Evolutionary conservation across 2,888 invertebrate genomes (phyloP).

Genomic region (Xestia c-nigrum): DNA sequence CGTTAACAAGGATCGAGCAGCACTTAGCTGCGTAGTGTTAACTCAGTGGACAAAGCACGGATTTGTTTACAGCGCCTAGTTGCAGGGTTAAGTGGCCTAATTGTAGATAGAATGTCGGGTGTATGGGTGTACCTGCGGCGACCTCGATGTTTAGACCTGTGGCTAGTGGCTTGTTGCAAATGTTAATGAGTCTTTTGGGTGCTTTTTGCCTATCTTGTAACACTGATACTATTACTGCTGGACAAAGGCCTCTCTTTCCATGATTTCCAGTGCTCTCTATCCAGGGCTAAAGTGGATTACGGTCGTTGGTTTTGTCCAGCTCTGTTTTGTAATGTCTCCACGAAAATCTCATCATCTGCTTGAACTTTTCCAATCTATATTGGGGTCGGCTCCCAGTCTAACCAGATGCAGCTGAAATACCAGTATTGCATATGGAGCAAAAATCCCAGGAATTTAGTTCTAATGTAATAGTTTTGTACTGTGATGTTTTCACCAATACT

Average conservation of each 20-base stretch:
- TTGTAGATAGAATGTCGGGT: constrained; percentile 85
- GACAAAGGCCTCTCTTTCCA: too few relatives aligned
- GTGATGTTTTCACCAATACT: neutral
- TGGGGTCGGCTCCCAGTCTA: too few relatives aligned
- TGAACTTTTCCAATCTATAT: too few relatives aligned
- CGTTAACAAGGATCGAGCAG: constrained; percentile 89
- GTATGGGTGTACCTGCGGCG: constrained; percentile 36
- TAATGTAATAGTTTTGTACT: neutral
- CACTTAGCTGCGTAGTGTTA: constrained; percentile 86
- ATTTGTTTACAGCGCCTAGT: constrained; percentile 87
- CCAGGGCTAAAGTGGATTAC: too few relatives aligned
- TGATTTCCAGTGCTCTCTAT: too few relatives aligned
- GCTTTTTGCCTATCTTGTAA: neutral
- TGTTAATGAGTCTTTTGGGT: constrained; percentile 22
- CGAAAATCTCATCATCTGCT: neutral
- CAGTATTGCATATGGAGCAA: neutral
- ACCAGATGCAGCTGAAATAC: too few relatives aligned
- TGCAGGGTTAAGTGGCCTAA: constrained; percentile 87
- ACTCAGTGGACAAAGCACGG: constrained; percentile 87
- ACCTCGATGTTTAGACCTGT: constrained; percentile 51
- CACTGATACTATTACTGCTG: too few relatives aligned
- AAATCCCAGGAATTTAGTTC: neutral
- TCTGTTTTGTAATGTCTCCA: neutral
- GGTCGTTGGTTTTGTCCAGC: too few relatives aligned
- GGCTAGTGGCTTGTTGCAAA: constrained; percentile 18